Evolutionary conservation across 2,888 invertebrate species (phyloP), one percentile per base, ranked within the genome.

Genomic region (Abscondita cerata): DNA sequence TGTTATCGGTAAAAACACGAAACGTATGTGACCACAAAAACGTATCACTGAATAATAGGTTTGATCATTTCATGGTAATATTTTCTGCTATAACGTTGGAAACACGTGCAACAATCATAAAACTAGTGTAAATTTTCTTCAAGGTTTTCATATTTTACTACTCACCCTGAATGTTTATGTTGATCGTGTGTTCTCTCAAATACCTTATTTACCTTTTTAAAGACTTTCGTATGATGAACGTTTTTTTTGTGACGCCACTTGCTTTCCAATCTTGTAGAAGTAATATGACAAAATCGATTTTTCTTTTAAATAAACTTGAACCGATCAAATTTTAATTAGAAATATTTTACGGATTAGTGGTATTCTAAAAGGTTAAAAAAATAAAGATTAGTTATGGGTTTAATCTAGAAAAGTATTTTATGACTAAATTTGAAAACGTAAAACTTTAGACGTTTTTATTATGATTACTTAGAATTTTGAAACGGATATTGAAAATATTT

Each of bases 121-220:
- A 74, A 72, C 60, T 72, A 70, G 70, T 70, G 69, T 69, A 69
- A 70, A 70, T 70, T 69, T 73, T 65, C 70, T 69, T 67, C 72
- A 73, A 73, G 73, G 73, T 73, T 75, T 75, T 71, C 72, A 72
- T 74, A 73, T 76, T 76, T 76, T 73, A 75, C 70, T 72, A 67
- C 72, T 66, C 62, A 59, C 64, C 62, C 68, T 74, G 72, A 73
- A 73, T 74, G 74, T 75, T 75, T 71, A 72, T 70, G 69, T 70
- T 68, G 70, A 71, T 68, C 65, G 67, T 60, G 55, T 41, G 61
- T 38, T 59, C 62, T 65, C 62, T 59, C 16, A 41, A 25, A 25
- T 6, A 25, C 25, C 25, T 25, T 25, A 25, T 25, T 25, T 25
- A 25, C 25, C 25, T 25, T n/a, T n/a, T 25, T 25, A 25, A 25